phyloP scores from a whole-genome alignment of 2,113 vertebrate genomes.

The Zosterops lateralis region DNA sequence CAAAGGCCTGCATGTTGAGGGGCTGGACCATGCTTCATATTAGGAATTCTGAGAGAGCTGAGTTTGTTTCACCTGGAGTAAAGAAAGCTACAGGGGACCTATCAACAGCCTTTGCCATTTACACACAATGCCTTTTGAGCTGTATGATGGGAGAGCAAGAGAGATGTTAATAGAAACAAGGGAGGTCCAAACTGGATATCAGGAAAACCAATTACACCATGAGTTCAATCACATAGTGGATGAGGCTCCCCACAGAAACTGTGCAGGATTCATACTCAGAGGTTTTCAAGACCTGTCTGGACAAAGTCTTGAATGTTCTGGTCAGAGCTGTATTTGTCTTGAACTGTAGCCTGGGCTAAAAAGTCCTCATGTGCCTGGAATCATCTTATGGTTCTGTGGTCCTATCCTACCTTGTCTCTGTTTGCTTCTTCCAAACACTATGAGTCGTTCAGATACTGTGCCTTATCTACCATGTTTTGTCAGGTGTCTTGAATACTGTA shows the following conservation, averaged over 20 bases:
- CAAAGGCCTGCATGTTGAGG: not conserved
- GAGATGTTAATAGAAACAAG: not conserved
- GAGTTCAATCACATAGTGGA: not conserved
- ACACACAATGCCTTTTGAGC: not conserved
- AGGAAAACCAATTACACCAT: not conserved
- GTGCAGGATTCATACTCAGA: not conserved
- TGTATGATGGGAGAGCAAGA: not conserved
- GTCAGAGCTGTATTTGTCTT: not conserved
- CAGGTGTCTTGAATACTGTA: not conserved
- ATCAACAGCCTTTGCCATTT: not conserved
- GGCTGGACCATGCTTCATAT: not conserved
- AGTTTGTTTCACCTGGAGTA: not conserved
- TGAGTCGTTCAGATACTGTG: not conserved
- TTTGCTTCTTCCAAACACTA: not conserved
- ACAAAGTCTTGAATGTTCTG: fast-evolving
- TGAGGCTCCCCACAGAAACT: not conserved
- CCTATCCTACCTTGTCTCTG: not conserved
- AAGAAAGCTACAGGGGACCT: not conserved
- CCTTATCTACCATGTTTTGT: not conserved
- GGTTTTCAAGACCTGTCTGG: not conserved
- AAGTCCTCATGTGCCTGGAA: not conserved
- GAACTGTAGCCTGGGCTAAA: not conserved
- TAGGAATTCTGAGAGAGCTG: not conserved
- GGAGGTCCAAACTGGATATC: not conserved
- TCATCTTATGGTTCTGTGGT: too few relatives aligned